phyloP scores from a whole-genome alignment of 1,140 invertebrate genomes.

The Tenebrio molitor region DNA sequence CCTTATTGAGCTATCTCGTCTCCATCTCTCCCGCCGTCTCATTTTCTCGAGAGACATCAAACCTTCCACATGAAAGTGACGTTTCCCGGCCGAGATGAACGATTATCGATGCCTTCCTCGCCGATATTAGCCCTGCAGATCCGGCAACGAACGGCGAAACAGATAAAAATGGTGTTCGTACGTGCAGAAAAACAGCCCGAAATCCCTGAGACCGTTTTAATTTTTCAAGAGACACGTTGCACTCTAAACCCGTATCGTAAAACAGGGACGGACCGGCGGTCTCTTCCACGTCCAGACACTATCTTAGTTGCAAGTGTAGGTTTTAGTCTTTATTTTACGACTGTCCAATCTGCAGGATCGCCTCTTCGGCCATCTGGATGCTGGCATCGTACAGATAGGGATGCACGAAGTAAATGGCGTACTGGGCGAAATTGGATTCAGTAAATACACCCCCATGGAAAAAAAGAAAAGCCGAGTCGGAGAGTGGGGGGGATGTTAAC shows the following conservation, averaged over 20 bases:
- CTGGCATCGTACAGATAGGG: conserved; percentile 32
- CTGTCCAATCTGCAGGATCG: conserved; percentile 39
- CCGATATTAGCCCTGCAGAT: conserved; percentile 17
- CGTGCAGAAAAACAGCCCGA: conserved; percentile 11
- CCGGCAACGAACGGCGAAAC: background rate
- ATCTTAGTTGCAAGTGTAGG: conserved; percentile 38
- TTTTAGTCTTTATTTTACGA: conserved; percentile 41
- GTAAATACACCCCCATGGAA: conserved; percentile 25
- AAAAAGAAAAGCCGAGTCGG: conserved; percentile 9
- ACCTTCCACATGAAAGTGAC: too few relatives aligned
- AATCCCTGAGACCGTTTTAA: conserved; percentile 34
- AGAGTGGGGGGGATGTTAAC: conserved; percentile 18
- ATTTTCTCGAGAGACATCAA: too few relatives aligned
- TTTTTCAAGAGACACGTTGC: conserved; percentile 25
- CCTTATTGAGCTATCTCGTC: too few relatives aligned
- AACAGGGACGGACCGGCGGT: conserved; percentile 28
- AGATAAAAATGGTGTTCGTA: conserved; percentile 17
- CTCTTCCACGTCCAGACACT: conserved; percentile 31
- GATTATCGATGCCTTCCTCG: conserved; percentile 11
- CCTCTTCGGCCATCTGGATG: conserved; percentile 31
- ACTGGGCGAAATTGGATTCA: conserved; percentile 33
- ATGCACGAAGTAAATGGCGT: conserved; percentile 32
- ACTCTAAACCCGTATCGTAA: conserved; percentile 35
- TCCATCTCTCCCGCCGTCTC: too few relatives aligned
- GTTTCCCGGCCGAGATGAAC: too few relatives aligned